Base-by-base conservation (phyloP, 2,113 vertebrate genomes). In the Megaceryle torquata region DNA sequence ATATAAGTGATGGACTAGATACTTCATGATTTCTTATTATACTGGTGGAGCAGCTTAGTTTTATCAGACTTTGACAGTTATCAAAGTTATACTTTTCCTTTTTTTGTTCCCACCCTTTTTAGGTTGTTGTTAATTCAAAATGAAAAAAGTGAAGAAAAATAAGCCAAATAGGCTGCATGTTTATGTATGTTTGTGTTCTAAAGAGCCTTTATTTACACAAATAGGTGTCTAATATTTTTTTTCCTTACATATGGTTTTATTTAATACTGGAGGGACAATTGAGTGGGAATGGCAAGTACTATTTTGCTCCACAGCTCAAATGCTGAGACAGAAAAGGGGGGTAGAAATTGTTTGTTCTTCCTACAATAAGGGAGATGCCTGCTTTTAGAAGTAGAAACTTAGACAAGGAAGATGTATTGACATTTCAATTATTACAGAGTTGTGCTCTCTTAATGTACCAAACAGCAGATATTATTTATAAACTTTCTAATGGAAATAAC, bases 381-480 rank as follows among this genome's bases (percentile, higher is more conserved):
- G 33, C 41, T 87, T 59, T 60, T 44, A 86, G 60, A 26, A 86
- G 53, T 3, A 83, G 72, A 72, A 94, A 83, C 71, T 80, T 94
- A 29, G 29, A 11, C 9, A 28, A 53, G 68, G 56, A 91, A 67
- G 28, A 59, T 63, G 35, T 60, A 87, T 53, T 88, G 88, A 53
- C 72, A 63, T 95, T 89, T 88, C 81, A 94, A 2, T 95, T 93
- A 76, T 78, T 94, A 79, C 64, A 57, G 29, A 79, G 44, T 82
- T 81, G n/a, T 56, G 41, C 72, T 89, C 39, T 91, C 74, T 83
- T 81, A 91, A 85, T 82, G 68, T 82, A 83, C 63, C 70, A 63
- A 96, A 89, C 44, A 93, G 53, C 44, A 96, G 84, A 82, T 93
- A 91, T 87, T 91, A 93, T 96, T 96, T 97, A 94, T 95, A 94